Evolutionary conservation across 92 coral and sea anemone species (phyloP).

Genomic region (Porites rus): DNA sequence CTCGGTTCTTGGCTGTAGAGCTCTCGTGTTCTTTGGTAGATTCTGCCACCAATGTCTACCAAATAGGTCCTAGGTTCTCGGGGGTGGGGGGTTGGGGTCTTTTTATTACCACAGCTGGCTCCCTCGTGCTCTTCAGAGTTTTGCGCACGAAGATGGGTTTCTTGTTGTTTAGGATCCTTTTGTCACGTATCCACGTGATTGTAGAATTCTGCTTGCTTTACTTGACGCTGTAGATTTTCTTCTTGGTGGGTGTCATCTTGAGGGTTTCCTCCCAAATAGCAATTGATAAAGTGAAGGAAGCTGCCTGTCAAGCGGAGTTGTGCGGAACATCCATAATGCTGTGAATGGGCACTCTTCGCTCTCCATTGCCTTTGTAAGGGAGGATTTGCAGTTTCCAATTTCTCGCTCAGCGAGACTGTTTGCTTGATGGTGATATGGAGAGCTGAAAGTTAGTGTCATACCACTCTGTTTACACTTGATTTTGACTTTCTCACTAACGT

Average conservation of each 20-base stretch:
- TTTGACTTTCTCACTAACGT: slow-evolving; percentile 13
- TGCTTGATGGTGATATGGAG: slow-evolving; percentile 66
- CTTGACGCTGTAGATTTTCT: slow-evolving; percentile 46
- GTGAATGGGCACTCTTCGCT: slow-evolving; percentile 52
- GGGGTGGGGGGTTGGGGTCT: neutral
- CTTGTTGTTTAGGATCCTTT: slow-evolving; percentile 15
- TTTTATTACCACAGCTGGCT: neutral
- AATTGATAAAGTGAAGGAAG: slow-evolving; percentile 57
- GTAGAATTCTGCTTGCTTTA: slow-evolving; percentile 34
- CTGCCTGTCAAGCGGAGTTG: slow-evolving; percentile 18
- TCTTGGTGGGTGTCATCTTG: slow-evolving; percentile 55
- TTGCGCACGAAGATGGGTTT: slow-evolving; percentile 49
- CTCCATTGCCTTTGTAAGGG: slow-evolving; percentile 52
- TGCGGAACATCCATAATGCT: slow-evolving; percentile 38
- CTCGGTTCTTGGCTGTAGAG: slow-evolving; percentile 44
- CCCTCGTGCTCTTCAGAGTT: slow-evolving; percentile 6
- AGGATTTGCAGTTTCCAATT: slow-evolving; percentile 24
- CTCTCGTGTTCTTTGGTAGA: slow-evolving; percentile 57
- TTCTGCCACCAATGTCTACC: slow-evolving; percentile 20
- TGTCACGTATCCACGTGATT: slow-evolving; percentile 31
- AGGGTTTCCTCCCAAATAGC: slow-evolving; percentile 34
- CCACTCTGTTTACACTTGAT: slow-evolving; percentile 44
- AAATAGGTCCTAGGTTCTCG: neutral
- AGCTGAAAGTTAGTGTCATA: slow-evolving; percentile 53
- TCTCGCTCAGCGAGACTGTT: slow-evolving; percentile 15